phyloP scores from a whole-genome alignment of 2,113 vertebrate species.

The Atrichornis clamosus region DNA sequence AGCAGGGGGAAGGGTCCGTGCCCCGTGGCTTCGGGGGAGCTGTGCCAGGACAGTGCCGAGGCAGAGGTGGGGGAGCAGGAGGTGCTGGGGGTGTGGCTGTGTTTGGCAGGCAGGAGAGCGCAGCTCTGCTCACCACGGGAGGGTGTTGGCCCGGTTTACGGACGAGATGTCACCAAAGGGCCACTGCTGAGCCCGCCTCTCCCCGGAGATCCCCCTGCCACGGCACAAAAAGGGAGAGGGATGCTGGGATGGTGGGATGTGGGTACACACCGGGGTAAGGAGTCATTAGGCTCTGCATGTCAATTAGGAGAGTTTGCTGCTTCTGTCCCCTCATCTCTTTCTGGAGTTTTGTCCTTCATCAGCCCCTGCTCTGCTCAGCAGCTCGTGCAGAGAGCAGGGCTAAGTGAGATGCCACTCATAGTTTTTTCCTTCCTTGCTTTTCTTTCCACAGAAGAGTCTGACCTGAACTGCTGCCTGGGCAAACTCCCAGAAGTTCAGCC shows the following conservation, averaged over 20 bases:
- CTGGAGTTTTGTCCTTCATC: background rate
- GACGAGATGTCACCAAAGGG: background rate
- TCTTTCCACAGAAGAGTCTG: background rate
- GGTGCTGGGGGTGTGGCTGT: background rate
- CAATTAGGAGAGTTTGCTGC: background rate
- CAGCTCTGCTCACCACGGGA: background rate
- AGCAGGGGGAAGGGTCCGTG: fast-evolving
- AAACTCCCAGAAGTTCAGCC: background rate
- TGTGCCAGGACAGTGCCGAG: background rate
- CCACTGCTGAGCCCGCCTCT: background rate
- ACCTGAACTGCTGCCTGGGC: background rate
- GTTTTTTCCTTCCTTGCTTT: background rate
- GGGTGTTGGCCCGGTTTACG: background rate
- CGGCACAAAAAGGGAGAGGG: background rate
- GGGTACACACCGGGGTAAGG: background rate
- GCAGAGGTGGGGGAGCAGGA: background rate
- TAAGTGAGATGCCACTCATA: background rate
- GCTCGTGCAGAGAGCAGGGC: background rate
- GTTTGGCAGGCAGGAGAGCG: background rate
- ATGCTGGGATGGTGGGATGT: background rate
- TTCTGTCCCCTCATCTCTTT: background rate
- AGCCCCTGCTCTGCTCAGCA: background rate
- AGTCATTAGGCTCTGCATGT: background rate
- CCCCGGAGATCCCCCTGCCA: background rate
- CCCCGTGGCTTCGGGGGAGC: background rate